These are phyloP conservation scores for Dolichotis patagonum DNA, from an alignment of 2,113 vertebrate species.

Conservation along the genomic window DNA sequence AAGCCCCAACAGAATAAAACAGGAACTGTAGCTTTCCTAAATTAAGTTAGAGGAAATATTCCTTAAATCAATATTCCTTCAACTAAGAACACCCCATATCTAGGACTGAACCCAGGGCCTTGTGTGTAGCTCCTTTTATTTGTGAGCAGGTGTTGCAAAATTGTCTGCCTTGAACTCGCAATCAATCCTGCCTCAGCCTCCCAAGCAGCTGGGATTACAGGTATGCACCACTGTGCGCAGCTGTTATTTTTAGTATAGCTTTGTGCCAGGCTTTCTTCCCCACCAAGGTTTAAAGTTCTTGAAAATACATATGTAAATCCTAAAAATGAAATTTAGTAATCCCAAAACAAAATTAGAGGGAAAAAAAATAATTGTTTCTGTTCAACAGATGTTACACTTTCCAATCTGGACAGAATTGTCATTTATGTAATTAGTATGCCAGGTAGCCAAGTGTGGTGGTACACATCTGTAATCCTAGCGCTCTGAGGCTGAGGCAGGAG, in stretches of 20 bases:
- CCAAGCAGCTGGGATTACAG: not conserved
- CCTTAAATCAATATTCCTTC: not conserved
- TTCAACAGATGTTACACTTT: not conserved
- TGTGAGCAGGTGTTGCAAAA: not conserved
- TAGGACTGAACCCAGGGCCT: not conserved
- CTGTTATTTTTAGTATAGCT: not conserved
- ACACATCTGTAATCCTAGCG: not conserved
- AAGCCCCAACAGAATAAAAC: slow-evolving; percentile 60
- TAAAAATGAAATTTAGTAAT: slow-evolving; percentile 6
- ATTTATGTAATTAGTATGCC: not conserved
- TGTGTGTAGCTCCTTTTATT: not conserved
- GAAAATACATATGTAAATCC: not conserved
- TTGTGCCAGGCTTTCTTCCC: not conserved
- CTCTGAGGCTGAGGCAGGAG: not conserved
- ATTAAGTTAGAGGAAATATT: slow-evolving; percentile 5
- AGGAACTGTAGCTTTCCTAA: not conserved
- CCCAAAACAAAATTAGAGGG: not conserved
- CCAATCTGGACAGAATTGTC: not conserved
- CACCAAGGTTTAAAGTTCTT: not conserved
- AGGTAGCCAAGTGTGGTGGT: not conserved
- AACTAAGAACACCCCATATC: not conserved
- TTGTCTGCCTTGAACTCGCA: not conserved
- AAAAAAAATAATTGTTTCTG: not conserved
- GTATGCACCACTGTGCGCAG: not conserved
- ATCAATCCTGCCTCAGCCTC: not conserved